phyloP scores from a whole-genome alignment of 2,888 invertebrate species.

The Eremobia ochroleuca region DNA sequence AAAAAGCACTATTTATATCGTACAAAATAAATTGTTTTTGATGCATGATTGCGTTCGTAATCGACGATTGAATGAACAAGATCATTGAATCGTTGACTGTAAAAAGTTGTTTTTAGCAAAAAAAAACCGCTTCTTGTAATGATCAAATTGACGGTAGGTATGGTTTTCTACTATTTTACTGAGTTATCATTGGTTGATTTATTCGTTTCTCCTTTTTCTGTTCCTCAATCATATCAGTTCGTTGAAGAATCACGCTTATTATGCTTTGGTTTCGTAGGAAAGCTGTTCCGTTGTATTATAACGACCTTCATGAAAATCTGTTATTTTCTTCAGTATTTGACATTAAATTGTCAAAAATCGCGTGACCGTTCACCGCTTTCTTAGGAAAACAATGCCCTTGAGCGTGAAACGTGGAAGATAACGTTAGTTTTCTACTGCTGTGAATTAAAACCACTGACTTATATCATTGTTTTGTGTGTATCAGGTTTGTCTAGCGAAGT shows the following conservation, averaged over 20 bases:
- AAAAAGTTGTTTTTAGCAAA: conserved; percentile 4
- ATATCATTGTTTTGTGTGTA: not conserved
- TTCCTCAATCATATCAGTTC: not conserved
- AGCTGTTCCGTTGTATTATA: not conserved
- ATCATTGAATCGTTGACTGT: conserved; percentile 22
- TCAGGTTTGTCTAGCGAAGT: conserved; percentile 96
- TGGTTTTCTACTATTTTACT: not conserved
- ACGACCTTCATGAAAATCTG: not conserved
- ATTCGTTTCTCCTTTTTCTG: not conserved
- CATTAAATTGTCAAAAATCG: not conserved
- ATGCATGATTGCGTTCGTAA: conserved; percentile 23
- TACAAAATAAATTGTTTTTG: conserved; percentile 5
- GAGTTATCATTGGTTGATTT: not conserved
- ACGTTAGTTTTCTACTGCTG: not conserved
- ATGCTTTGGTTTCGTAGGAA: not conserved
- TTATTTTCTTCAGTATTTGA: not conserved
- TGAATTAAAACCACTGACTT: not conserved
- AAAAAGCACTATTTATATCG: not conserved
- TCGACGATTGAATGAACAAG: conserved; percentile 4
- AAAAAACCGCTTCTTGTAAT: conserved; percentile 1
- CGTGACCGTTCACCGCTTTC: not conserved
- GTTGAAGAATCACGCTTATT: not conserved
- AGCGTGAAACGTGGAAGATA: not conserved
- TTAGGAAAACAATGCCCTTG: not conserved
- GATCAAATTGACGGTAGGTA: not conserved